Base-by-base conservation (phyloP, 1,140 invertebrate genomes). In the Ephestia elutella region DNA sequence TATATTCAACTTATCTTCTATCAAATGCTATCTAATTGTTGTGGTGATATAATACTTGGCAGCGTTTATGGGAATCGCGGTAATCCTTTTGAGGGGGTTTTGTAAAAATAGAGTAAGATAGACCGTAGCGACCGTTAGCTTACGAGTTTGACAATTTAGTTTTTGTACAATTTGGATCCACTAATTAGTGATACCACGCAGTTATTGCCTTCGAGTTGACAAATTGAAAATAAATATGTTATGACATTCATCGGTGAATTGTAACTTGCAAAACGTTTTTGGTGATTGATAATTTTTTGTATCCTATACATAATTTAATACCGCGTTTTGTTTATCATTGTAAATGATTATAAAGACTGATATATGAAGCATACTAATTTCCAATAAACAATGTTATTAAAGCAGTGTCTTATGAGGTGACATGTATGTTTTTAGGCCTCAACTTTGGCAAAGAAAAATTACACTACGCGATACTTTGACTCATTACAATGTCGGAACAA, bases 121-220 rank as follows among this genome's bases (percentile, higher is more conserved):
- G 76, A 59, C 19, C 17, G 70, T 86, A 85, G 80, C 65, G 58
- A 67, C 56, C 30, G 65, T 66, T 81, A 78, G 77, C 74, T 76
- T 80, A 84, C 63, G 70, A 70, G 66, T 79, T 78, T 63, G 67
- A 77, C 70, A 70, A 78, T 78, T 75, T 85, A 86, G 81, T 86
- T 87, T 87, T 87, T 87, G 78, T 87, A 87, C 84, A 78, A 84
- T 79, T 77, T 68, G 68, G 78, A 77, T 62, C 72, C 78, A 82
- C 74, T 83, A 80, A 77, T 81, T 81, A 80, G 80, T 70, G 73
- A 65, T 66, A 62, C 70, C 72, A 72, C 70, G 65, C 66, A 63
- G 49, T 68, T 54, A 66, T 60, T 60, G 63, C 67, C 66, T 69
- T 70, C 56, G 59, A 59, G 54, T 44, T 50, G 60, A 55, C 49